phyloP scores from a whole-genome alignment of 1,140 invertebrate genomes.

The Zaprionus taronus region DNA sequence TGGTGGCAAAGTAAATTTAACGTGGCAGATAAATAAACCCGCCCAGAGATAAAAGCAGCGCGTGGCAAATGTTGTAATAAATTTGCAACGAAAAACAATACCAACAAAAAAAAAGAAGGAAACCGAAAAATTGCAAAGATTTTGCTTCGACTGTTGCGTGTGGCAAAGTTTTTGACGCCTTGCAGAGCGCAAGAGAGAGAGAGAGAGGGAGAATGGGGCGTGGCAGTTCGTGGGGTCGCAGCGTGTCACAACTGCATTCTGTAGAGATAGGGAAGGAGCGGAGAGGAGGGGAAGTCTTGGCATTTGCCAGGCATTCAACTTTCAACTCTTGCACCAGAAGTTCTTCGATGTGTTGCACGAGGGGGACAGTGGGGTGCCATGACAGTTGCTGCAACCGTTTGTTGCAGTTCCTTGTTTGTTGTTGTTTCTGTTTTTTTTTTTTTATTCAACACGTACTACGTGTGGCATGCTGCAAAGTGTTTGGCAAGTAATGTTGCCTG shows the following conservation, averaged over 20 bases:
- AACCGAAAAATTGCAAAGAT: slow-evolving; percentile 11
- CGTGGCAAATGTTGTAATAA: slow-evolving; percentile 74
- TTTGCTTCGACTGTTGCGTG: slow-evolving; percentile 63
- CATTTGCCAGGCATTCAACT: slow-evolving; percentile 79
- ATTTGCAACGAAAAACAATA: slow-evolving; percentile 80
- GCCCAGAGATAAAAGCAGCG: slow-evolving; percentile 59
- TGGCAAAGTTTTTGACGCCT: slow-evolving; percentile 60
- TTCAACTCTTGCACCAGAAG: slow-evolving; percentile 71
- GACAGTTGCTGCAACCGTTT: slow-evolving; percentile 33
- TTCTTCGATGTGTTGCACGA: neutral
- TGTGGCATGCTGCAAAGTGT: slow-evolving; percentile 2
- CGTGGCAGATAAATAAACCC: slow-evolving; percentile 79
- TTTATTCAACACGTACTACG: slow-evolving; percentile 6
- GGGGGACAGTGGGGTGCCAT: slow-evolving; percentile 16
- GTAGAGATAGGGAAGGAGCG: slow-evolving; percentile 42
- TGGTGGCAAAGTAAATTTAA: slow-evolving; percentile 71
- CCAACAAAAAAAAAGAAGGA: slow-evolving; percentile 45
- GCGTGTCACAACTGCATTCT: slow-evolving; percentile 53
- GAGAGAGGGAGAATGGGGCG: neutral
- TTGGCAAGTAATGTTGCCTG: slow-evolving; percentile 1
- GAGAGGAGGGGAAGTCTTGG: slow-evolving; percentile 55
- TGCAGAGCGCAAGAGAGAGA: neutral
- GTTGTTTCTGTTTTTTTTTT: slow-evolving; percentile 10
- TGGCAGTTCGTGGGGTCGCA: slow-evolving; percentile 9
- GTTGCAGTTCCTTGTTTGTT: slow-evolving; percentile 26